These are phyloP conservation scores for Glossosoma conforme DNA, from an alignment of 1,140 invertebrate species.

Conservation along the genomic window DNA sequence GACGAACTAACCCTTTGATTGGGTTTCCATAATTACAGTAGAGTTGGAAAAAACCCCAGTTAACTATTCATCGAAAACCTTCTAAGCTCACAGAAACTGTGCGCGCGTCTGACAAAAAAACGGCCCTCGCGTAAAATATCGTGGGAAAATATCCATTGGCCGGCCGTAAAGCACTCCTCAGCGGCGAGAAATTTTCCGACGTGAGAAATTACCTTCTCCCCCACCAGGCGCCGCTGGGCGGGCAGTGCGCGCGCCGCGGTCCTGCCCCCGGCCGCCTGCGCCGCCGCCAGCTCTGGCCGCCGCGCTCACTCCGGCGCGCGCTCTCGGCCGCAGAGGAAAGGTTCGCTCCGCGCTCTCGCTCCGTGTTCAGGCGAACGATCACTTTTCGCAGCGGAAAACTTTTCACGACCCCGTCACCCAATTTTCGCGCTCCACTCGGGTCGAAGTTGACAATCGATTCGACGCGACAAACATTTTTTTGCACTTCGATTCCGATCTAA, in stretches of 20 bases:
- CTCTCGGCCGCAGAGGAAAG: constrained; percentile 28
- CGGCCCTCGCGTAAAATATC: too few species aligned
- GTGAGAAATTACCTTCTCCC: constrained; percentile 4
- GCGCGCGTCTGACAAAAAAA: too few species aligned
- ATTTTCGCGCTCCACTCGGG: constrained; percentile 33
- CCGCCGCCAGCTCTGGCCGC: constrained; percentile 13
- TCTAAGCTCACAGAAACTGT: too few species aligned
- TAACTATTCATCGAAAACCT: too few species aligned
- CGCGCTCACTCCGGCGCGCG: constrained; percentile 31
- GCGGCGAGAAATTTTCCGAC: constrained; percentile 6
- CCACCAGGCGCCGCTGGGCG: constrained; percentile 4
- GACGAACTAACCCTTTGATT: too few species aligned
- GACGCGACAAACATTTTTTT: too few species aligned
- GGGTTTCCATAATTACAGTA: too few species aligned
- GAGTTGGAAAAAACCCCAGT: too few species aligned
- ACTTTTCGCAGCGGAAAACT: constrained; percentile 14
- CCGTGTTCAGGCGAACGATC: constrained; percentile 33
- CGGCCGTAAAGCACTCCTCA: neutral
- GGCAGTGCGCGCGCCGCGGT: constrained; percentile 14
- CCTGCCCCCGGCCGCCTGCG: constrained; percentile 17
- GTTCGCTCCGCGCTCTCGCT: constrained; percentile 35
- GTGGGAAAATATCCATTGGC: constrained; percentile 1
- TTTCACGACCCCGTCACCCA: constrained; percentile 22
- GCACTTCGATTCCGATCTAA: too few species aligned
- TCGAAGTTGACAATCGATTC: too few species aligned